phyloP scores from a whole-genome alignment of 2,113 vertebrate species.

The Urocynchramus pylzowi region DNA sequence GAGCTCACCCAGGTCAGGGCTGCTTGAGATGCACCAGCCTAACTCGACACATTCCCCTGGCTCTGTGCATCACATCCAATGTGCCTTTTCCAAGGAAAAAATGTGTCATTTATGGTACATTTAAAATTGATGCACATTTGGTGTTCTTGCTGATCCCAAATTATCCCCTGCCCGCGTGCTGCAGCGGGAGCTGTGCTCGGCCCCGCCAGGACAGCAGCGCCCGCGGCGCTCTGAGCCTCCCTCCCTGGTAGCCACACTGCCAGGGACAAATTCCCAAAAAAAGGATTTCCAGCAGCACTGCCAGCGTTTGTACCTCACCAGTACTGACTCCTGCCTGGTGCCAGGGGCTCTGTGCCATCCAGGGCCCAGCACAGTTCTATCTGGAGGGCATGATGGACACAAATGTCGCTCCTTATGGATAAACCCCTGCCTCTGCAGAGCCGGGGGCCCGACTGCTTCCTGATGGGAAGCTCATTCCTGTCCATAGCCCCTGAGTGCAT shows the following conservation, averaged over 20 bases:
- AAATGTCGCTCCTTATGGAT: rapidly evolving
- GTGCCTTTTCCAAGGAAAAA: background rate
- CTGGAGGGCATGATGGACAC: background rate
- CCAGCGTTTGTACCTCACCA: rapidly evolving
- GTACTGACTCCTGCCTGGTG: background rate
- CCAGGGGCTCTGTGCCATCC: background rate
- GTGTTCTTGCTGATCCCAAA: background rate
- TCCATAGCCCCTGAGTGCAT: rapidly evolving
- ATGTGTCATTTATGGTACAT: background rate
- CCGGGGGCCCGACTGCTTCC: background rate
- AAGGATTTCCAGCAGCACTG: background rate
- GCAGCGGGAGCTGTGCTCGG: rapidly evolving
- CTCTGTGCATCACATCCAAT: background rate
- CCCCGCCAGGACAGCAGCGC: rapidly evolving
- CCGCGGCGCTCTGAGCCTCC: rapidly evolving
- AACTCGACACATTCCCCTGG: rapidly evolving
- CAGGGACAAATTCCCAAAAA: background rate
- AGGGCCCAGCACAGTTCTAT: background rate
- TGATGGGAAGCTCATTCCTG: background rate
- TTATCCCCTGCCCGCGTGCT: rapidly evolving
- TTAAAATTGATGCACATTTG: background rate
- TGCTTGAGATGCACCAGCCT: background rate
- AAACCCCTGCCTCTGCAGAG: background rate
- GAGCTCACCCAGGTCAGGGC: background rate
- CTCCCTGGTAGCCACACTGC: background rate